Evolutionary conservation across 1,140 invertebrate species (phyloP), one percentile per base, ranked within the genome.

Genomic region (Zaprionus gabonicus): DNA sequence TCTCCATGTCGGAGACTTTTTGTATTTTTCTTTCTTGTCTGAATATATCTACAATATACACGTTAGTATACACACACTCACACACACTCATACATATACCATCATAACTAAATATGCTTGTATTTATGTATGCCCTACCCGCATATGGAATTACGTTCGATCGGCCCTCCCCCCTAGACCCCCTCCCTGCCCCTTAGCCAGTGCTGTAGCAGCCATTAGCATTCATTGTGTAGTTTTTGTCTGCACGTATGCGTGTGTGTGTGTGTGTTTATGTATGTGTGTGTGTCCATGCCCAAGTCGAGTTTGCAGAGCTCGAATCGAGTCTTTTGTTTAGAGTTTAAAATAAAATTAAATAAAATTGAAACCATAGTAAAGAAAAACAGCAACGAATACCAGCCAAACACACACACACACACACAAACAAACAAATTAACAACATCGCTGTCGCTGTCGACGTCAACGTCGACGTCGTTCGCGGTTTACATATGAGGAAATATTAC

Each of bases 341-440:
- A 87, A 87, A 87, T 80, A 88, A 88, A 87, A 87, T 81, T 87
- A 88, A 83, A 81, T 76, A 87, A 87, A 88, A 83, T 88, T 82
- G 84, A 88, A 87, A 64, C 80, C 83, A 88, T 87, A 87, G 82
- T 78, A 77, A 88, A 84, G 78, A 82, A 76, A 71, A 74, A 38
- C 49, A 82, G 77, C 71, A 69, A 71, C 56, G 62, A 44, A 80
- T 10, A 74, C 20, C 55, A 66, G 60, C 76, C 25, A 51, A 15
- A 60, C 58, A 60, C 36, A 58, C 56, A 57, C 41, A 49, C 49
- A 49, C 49, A 66, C 60, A 66, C 71, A 75, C 62, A 80, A 59
- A 70, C 23, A 72, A 1, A 71, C 46, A 55, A 20, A 20, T 44
- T 49, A 27, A 36, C 12, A 49, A 58, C 56, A 23, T 13, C 15